Conservation (phyloP, 2,113 vertebrate genomes). For the Oenanthe melanoleuca region DNA sequence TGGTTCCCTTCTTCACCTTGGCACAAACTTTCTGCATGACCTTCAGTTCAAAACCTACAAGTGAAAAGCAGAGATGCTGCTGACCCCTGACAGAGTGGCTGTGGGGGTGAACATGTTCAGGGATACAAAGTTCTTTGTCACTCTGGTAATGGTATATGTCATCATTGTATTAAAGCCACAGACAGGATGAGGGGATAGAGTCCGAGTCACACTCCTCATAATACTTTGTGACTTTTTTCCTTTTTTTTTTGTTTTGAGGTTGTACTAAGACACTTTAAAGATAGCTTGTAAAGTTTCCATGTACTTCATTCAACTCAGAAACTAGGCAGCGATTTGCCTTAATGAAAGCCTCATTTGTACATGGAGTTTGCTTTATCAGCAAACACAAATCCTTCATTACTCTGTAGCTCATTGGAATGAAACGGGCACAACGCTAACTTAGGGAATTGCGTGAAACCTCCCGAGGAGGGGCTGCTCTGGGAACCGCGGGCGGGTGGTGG, state of each 20-base stretch:
- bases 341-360: not conserved
- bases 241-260: not conserved
- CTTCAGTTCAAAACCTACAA: not conserved
- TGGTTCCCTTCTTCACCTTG: not conserved
- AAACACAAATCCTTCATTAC: not conserved
- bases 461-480: accelerated
- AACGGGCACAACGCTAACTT: not conserved
- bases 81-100: not conserved
- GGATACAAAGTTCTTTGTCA: accelerated
- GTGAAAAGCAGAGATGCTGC: not conserved
- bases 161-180: not conserved
- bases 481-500: not conserved
- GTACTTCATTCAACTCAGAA: not conserved
- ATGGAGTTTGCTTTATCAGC: not conserved
- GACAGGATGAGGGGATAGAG: not conserved
- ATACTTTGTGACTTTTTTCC: not conserved
- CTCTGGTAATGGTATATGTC: not conserved
- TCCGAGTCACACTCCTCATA: not conserved
- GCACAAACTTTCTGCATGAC: not conserved
- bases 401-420: not conserved
- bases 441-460: not conserved
- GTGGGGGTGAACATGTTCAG: not conserved
- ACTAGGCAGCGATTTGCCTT: not conserved
- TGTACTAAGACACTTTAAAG: not conserved
- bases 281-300: not conserved